phyloP scores from a whole-genome alignment of 1,140 invertebrate species.

The Drosophila paulistorum region DNA sequence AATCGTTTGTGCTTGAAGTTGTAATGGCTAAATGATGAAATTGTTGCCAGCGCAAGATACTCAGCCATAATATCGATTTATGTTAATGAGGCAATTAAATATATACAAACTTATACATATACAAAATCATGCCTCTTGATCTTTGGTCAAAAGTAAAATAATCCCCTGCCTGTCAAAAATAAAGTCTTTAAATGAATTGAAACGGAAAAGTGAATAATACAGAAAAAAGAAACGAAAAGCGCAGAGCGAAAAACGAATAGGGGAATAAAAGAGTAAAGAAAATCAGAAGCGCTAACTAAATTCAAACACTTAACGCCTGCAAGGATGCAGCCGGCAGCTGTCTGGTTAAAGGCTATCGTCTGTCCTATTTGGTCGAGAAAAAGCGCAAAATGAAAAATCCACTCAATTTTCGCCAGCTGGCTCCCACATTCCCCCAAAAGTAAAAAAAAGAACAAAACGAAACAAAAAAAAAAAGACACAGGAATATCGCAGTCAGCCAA shows the following conservation, averaged over 20 bases:
- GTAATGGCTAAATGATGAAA: conserved; percentile 3
- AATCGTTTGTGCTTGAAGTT: too few species aligned
- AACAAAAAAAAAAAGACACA: neutral
- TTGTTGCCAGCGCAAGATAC: neutral
- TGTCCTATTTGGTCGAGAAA: neutral
- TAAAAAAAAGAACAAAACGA: neutral
- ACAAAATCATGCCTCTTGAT: neutral
- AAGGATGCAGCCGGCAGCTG: conserved; percentile 19
- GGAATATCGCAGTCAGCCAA: conserved; percentile 16
- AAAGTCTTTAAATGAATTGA: neutral
- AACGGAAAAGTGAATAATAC: neutral
- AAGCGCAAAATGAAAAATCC: conserved; percentile 18
- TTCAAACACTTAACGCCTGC: conserved; percentile 21
- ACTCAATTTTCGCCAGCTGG: conserved; percentile 18
- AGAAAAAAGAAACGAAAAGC: too few species aligned
- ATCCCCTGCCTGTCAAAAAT: neutral
- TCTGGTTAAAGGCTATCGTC: conserved; percentile 18
- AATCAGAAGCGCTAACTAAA: conserved; percentile 17
- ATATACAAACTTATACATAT: neutral
- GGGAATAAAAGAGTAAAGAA: neutral
- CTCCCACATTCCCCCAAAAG: neutral
- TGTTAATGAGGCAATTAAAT: conserved; percentile 9
- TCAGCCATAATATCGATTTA: conserved; percentile 4
- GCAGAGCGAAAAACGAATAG: too few species aligned
- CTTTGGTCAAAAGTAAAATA: neutral